Percentiles rank a stretch among this genome's conserved stretches.
phyloP scores from a whole-genome alignment of 2,888 invertebrate genomes.

The Patella ulyssiponensis region DNA sequence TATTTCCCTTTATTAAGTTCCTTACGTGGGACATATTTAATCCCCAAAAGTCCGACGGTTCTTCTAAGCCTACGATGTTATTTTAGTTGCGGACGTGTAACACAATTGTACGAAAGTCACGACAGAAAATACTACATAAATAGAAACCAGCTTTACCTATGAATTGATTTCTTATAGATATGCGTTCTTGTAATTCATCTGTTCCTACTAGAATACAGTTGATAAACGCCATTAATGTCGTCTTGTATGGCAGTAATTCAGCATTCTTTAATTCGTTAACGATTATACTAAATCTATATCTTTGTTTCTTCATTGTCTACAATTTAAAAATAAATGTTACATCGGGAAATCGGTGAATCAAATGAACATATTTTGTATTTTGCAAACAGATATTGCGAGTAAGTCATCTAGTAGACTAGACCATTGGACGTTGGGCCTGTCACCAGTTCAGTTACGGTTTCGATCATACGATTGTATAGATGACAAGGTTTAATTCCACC shows the following conservation, averaged over 20 bases:
- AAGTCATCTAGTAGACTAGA: too few species aligned
- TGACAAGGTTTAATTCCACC: too few species aligned
- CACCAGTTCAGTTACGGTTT: too few species aligned
- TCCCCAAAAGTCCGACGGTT: too few species aligned
- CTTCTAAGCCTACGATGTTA: too few species aligned
- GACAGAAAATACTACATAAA: neutral
- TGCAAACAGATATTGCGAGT: too few species aligned
- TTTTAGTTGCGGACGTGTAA: neutral
- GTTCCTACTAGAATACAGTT: constrained; percentile 96
- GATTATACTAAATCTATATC: constrained; percentile 90
- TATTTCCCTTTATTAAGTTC: too few species aligned
- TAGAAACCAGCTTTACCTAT: constrained; percentile 80
- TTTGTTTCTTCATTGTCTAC: constrained; percentile 87
- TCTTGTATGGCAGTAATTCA: constrained; percentile 87
- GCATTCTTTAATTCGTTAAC: constrained; percentile 86
- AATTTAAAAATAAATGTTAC: constrained; percentile 23
- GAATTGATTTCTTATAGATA: constrained; percentile 92
- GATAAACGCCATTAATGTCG: constrained; percentile 91
- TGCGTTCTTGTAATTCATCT: constrained; percentile 87
- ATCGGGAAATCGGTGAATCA: too few species aligned
- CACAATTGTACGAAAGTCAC: neutral
- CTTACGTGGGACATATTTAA: neutral
- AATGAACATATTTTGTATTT: too few species aligned
- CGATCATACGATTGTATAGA: too few species aligned
- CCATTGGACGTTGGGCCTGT: too few species aligned